Percentiles rank a stretch among this genome's conserved stretches.
Conservation (phyloP, 2,797 vertebrate genomes). For the Scomberomorus guttatus region DNA sequence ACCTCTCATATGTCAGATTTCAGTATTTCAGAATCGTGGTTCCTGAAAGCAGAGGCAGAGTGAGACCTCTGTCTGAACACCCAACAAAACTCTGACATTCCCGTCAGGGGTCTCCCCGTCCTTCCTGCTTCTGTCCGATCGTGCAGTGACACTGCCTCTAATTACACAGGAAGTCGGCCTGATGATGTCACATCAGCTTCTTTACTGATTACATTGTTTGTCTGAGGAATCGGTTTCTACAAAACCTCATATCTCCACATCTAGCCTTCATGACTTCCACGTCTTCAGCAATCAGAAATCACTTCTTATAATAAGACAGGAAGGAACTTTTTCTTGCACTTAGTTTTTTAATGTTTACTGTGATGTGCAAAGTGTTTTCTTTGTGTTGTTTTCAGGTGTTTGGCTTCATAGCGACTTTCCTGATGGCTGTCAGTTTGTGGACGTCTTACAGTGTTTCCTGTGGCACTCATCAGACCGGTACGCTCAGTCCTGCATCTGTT, state of each 20-base stretch:
- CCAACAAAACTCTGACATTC: too few relatives aligned
- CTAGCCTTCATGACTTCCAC: neutral
- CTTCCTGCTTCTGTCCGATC: conserved; percentile 10
- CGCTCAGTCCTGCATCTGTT: neutral
- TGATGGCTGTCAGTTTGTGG: conserved; percentile 91
- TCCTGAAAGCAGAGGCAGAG: conserved; percentile 1
- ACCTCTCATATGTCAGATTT: too few relatives aligned
- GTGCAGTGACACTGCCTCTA: too few relatives aligned
- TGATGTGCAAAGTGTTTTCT: too few relatives aligned
- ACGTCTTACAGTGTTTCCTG: conserved; percentile 93
- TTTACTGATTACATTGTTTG: neutral
- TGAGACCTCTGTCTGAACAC: neutral
- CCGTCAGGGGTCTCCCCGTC: neutral
- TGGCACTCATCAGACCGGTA: conserved; percentile 90
- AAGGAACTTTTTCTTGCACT: too few relatives aligned
- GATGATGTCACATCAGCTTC: neutral
- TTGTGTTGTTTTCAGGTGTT: conserved; percentile 85
- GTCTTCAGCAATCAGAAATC: neutral
- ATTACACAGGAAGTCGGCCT: conserved; percentile 24
- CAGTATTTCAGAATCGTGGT: too few relatives aligned
- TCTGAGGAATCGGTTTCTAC: neutral
- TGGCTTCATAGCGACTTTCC: conserved; percentile 92
- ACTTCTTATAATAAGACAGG: neutral
- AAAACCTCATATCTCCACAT: neutral
- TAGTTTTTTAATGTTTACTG: too few relatives aligned